phyloP scores from a whole-genome alignment of 2,113 vertebrate species.

The Cyprinodon tularosa region DNA sequence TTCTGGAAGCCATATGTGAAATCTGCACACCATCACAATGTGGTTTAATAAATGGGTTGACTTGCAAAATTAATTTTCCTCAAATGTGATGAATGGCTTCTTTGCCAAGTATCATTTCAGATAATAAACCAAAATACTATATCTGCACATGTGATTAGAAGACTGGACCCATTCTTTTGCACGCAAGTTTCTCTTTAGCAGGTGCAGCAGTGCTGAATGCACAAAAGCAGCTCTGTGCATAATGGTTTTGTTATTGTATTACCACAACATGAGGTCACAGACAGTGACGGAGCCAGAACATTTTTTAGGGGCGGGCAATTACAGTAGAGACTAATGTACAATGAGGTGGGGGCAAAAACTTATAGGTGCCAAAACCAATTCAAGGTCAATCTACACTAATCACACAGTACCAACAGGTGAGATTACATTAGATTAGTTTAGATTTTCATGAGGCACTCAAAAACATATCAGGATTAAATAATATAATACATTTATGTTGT shows the following conservation, averaged over 20 bases:
- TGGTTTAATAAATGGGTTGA: conserved; percentile 52
- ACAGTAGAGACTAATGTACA: too few species aligned
- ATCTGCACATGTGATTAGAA: conserved; percentile 61
- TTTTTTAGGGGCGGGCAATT: too few species aligned
- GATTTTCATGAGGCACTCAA: too few species aligned
- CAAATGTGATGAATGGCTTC: conserved; percentile 65
- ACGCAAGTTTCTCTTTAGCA: conserved; percentile 49
- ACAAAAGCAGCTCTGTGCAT: conserved; percentile 23
- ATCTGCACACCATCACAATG: conserved; percentile 52
- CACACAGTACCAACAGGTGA: too few species aligned
- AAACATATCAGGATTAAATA: too few species aligned
- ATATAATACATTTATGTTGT: too few species aligned
- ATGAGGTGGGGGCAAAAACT: too few species aligned
- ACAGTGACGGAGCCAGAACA: too few species aligned
- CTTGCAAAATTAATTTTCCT: conserved; percentile 62
- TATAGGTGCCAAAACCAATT: too few species aligned
- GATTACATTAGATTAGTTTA: too few species aligned
- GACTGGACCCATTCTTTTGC: conserved; percentile 44
- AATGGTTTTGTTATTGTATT: conserved; percentile 53
- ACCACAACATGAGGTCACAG: conserved; percentile 43
- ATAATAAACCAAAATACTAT: conserved; percentile 47
- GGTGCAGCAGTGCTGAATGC: conserved; percentile 51
- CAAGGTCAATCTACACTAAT: too few species aligned
- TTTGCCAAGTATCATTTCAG: conserved; percentile 65
- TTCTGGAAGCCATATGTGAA: conserved; percentile 67